Conservation (phyloP, 2,888 invertebrate genomes). For the Saturnia pavonia region DNA sequence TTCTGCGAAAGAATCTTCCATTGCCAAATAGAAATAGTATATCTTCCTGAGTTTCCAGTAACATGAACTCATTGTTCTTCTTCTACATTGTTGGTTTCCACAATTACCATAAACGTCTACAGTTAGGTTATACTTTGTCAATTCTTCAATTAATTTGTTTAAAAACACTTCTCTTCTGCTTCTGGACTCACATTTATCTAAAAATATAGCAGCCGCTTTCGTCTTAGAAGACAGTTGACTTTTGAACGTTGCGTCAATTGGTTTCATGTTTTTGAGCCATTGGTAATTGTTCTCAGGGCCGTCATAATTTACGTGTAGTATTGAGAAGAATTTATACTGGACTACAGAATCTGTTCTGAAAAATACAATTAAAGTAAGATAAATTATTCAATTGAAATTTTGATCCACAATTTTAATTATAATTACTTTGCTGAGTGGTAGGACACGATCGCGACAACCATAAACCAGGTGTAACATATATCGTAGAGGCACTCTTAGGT, state of each 20-base stretch:
- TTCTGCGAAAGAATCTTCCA: conserved; percentile 87
- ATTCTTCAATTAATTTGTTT: conserved; percentile 62
- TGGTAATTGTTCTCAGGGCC: conserved; percentile 39
- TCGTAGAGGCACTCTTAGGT: too few species aligned
- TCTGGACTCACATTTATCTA: conserved; percentile 56
- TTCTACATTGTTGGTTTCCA: conserved; percentile 58
- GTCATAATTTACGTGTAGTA: conserved; percentile 46
- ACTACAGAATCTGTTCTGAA: conserved; percentile 56
- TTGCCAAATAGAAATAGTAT: conserved; percentile 87
- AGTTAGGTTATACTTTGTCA: conserved; percentile 58
- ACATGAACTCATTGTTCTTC: conserved; percentile 53
- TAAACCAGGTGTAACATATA: too few species aligned
- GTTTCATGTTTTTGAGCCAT: conserved; percentile 47
- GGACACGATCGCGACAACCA: too few species aligned
- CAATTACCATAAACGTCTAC: conserved; percentile 81
- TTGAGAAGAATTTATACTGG: conserved; percentile 49
- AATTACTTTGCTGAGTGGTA: too few species aligned
- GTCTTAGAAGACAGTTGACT: conserved; percentile 48
- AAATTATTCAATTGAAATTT: not conserved
- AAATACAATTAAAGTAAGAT: conserved; percentile 4
- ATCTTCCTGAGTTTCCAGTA: conserved; percentile 69
- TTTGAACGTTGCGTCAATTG: conserved; percentile 36
- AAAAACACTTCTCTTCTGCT: conserved; percentile 58
- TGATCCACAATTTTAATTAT: not conserved
- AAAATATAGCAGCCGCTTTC: conserved; percentile 59